These are phyloP conservation scores for Tetheella fluctuosa DNA, from an alignment of 2,888 invertebrate genomes.

Conservation along the genomic window DNA sequence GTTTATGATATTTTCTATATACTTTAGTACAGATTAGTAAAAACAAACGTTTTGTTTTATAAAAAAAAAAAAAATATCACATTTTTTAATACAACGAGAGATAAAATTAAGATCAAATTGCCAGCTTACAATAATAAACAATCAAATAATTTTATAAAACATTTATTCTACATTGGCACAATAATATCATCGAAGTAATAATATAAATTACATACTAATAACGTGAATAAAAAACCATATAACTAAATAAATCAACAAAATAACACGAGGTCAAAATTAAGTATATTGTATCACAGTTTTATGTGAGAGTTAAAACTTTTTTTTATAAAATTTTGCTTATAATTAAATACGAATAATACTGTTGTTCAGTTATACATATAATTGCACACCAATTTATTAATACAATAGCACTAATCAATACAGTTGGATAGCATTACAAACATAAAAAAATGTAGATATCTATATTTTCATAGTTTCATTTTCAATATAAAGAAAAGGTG, in stretches of 20 bases:
- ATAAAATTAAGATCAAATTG: too few relatives aligned
- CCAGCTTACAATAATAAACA: too few relatives aligned
- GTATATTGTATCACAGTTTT: constrained; percentile 52
- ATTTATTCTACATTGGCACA: constrained; percentile 5
- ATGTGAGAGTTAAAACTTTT: background rate
- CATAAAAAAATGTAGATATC: background rate
- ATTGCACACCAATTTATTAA: background rate
- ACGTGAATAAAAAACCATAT: background rate
- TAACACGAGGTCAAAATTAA: constrained; percentile 50
- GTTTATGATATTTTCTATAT: too few relatives aligned
- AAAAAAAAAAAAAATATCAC: too few relatives aligned
- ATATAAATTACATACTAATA: constrained; percentile 4
- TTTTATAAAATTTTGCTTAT: background rate
- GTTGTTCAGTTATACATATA: background rate
- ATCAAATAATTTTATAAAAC: background rate
- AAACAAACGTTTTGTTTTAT: too few relatives aligned
- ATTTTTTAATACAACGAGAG: too few relatives aligned
- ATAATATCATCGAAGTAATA: background rate
- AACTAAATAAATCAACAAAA: constrained; percentile 12
- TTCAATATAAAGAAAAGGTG: too few relatives aligned
- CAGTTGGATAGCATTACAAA: background rate
- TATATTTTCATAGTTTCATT: too few relatives aligned
- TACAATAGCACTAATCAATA: background rate
- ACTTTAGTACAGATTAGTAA: too few relatives aligned
- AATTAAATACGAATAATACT: background rate